Percentiles rank a stretch among this genome's conserved stretches.
Evolutionary conservation across 2,888 invertebrate species (phyloP).

Genomic region (Cantharis flavilabris): DNA sequence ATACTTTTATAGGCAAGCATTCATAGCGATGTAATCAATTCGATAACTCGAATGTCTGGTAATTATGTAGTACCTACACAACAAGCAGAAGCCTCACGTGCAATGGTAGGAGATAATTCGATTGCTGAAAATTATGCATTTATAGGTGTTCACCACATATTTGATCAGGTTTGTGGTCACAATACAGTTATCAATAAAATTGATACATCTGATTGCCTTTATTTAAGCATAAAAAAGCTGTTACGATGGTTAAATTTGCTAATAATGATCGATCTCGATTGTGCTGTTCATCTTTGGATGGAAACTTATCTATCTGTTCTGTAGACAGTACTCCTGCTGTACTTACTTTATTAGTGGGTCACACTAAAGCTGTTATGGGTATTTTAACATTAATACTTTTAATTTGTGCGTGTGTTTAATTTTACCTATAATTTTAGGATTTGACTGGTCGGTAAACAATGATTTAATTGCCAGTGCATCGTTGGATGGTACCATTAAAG

Average conservation of each 20-base stretch:
- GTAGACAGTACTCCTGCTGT: slow-evolving; percentile 74
- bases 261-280: slow-evolving; percentile 81
- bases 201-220: slow-evolving; percentile 5
- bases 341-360: slow-evolving; percentile 73
- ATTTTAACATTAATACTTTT: neutral
- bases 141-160: slow-evolving; percentile 85
- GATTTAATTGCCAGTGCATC: slow-evolving; percentile 81
- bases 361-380: slow-evolving; percentile 77
- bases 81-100: slow-evolving; percentile 63
- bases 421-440: slow-evolving; percentile 56
- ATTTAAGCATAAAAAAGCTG: slow-evolving; percentile 66
- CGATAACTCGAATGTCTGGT: slow-evolving; percentile 26
- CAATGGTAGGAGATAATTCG: slow-evolving; percentile 65
- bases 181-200: neutral
- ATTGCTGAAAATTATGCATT: slow-evolving; percentile 86
- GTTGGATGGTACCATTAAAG: slow-evolving; percentile 71
- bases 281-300: slow-evolving; percentile 80
- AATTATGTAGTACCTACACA: slow-evolving; percentile 60
- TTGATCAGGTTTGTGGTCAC: slow-evolving; percentile 69
- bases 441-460: slow-evolving; percentile 86
- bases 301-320: slow-evolving; percentile 79
- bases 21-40: slow-evolving; percentile 29
- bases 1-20: slow-evolving; percentile 34
- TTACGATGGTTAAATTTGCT: slow-evolving; percentile 81
- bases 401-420: neutral